Conservation (phyloP, 2,888 invertebrate genomes). For the Fabriciana adippe region DNA sequence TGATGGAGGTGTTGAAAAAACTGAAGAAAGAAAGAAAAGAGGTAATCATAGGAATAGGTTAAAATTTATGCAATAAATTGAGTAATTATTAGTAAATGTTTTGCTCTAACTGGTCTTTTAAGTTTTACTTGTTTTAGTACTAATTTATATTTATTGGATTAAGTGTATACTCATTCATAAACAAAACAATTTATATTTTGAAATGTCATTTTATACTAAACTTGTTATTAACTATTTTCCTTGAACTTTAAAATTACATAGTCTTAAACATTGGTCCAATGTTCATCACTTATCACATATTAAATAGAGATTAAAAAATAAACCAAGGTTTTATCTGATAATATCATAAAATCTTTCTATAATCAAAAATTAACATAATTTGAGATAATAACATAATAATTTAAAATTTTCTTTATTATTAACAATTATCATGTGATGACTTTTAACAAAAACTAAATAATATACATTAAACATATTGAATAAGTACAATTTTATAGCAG, state of each 20-base stretch:
- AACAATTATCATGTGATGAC: too few relatives aligned
- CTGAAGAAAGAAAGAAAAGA: constrained; percentile 83
- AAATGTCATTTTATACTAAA: too few relatives aligned
- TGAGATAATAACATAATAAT: background rate
- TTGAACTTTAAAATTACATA: background rate
- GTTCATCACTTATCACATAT: constrained; percentile 13
- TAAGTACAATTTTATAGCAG: too few relatives aligned
- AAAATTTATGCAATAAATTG: background rate
- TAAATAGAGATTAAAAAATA: background rate
- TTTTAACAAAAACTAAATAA: too few relatives aligned
- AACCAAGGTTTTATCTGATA: background rate
- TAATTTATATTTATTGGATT: too few relatives aligned
- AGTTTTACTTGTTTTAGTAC: background rate
- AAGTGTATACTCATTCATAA: too few relatives aligned
- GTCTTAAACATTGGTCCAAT: background rate
- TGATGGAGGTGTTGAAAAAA: constrained; percentile 89
- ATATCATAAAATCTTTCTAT: background rate
- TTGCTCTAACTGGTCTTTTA: background rate
- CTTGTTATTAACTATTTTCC: background rate
- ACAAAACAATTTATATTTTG: too few relatives aligned
- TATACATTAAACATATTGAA: too few relatives aligned
- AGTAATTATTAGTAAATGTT: background rate
- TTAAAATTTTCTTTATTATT: background rate
- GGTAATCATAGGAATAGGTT: constrained; percentile 50
- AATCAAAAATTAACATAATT: constrained; percentile 8